Percentiles rank a stretch among this genome's conserved stretches.
Evolutionary conservation across 1,140 invertebrate genomes (phyloP).

Genomic region (Pogonomyrmex californicus): DNA sequence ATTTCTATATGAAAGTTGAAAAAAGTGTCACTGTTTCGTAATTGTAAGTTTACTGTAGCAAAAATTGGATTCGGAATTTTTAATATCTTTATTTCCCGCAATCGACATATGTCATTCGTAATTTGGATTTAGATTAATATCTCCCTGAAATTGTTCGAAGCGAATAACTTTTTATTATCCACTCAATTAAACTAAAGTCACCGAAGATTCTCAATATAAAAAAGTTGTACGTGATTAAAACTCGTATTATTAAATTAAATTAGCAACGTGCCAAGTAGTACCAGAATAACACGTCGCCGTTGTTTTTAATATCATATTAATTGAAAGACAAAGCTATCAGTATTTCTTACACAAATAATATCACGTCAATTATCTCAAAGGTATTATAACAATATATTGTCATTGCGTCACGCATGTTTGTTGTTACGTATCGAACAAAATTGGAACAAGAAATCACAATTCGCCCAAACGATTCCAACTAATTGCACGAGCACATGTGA

Average conservation of each 20-base stretch:
- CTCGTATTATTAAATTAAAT: neutral
- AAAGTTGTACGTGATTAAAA: slow-evolving; percentile 15
- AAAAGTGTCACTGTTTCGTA: neutral
- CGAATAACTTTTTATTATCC: neutral
- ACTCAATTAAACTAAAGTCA: neutral
- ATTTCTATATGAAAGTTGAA: slow-evolving; percentile 54
- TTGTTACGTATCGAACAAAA: neutral
- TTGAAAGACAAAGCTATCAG: neutral
- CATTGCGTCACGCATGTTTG: neutral
- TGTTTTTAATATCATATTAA: neutral
- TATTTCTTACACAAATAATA: neutral
- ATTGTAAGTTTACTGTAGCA: neutral
- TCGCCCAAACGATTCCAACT: slow-evolving; percentile 20
- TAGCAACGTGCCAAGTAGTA: neutral
- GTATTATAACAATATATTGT: slow-evolving; percentile 6
- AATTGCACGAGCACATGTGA: slow-evolving; percentile 43
- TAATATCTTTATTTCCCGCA: neutral
- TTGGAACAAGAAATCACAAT: slow-evolving; percentile 30
- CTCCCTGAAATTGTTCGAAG: neutral
- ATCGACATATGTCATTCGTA: neutral
- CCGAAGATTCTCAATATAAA: neutral
- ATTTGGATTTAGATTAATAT: neutral
- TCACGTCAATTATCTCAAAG: slow-evolving; percentile 16
- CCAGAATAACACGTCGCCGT: neutral
- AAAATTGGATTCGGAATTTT: neutral